Conservation (phyloP, 2,113 vertebrate species). For the Tinamus guttatus region DNA sequence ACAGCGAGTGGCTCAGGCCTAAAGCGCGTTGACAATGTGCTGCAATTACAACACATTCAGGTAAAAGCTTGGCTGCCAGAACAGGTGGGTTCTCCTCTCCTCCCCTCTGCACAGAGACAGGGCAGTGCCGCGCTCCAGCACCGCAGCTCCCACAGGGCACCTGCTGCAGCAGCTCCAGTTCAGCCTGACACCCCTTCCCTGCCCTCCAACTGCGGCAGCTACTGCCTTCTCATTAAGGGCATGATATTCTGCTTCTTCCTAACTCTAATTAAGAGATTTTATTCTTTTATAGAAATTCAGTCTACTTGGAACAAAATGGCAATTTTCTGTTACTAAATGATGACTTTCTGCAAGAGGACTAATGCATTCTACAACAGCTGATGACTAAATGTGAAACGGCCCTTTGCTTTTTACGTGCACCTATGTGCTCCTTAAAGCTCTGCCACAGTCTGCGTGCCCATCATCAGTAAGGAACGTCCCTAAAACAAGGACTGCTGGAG, state of each 20-base stretch:
- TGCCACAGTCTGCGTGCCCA: accelerated
- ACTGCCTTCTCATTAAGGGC: not conserved
- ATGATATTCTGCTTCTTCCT: not conserved
- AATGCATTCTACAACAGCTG: not conserved
- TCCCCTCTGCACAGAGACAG: accelerated
- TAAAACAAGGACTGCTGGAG: not conserved
- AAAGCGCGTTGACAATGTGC: accelerated
- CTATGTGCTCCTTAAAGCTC: not conserved
- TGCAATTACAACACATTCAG: accelerated
- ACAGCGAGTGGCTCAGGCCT: accelerated
- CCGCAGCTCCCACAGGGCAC: too few species aligned
- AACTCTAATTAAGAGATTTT: not conserved
- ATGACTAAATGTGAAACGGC: slow-evolving; percentile 1
- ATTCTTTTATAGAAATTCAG: slow-evolving; percentile 34
- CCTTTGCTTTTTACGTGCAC: not conserved
- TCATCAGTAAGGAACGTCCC: not conserved
- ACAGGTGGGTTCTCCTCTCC: accelerated
- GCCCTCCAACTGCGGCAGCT: not conserved
- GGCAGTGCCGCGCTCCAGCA: not conserved
- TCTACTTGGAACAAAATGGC: slow-evolving; percentile 43
- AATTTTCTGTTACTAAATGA: slow-evolving; percentile 50
- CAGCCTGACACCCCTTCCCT: accelerated
- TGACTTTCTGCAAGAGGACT: slow-evolving; percentile 38
- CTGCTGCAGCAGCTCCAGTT: not conserved
- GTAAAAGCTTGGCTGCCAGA: not conserved